Base-by-base conservation (phyloP, 2,797 vertebrate species). In the Hippocampus kuda region DNA sequence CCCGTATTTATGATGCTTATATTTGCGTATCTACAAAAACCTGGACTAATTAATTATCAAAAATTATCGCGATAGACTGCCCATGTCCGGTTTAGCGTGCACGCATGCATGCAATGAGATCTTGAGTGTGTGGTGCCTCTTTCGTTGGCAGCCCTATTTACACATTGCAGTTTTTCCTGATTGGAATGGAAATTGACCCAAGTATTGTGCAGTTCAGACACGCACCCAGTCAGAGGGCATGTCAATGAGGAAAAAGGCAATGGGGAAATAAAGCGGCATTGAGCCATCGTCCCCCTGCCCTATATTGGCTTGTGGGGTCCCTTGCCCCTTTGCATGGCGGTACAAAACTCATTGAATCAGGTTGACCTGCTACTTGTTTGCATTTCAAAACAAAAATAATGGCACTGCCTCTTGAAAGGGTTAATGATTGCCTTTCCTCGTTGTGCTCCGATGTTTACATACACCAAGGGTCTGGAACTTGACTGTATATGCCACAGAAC, bases 171-270 rank as follows among this genome's bases (percentile, higher is more conserved):
- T 78, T 82, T 79, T 79, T 64, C 75, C 80, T 86, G 85, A 88
- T 85, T 83, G 78, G 85, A 87, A 87, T 87, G 81, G 83, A 88
- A 85, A 86, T 82, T 76, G 74, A 88, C 87, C 80, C 11, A 59
- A 64, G 84, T 38, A 76, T 77, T 79, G 79, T 72, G 65, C 65
- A 30, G 24, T 46, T 64, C 30, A 65, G 56, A 69, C 64, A 67
- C 22, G 46, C 53, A 62, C 42, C 56, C 65, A 68, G 26, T 67
- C 59, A 70, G 42, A 81, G 72, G 78, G 76, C 71, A 77, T 81
- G 83, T 81, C 78, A 61, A 74, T 71, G 82, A 30, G 66, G 73
- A 79, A 75, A n/a, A 12, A 24, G 5, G 22, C 53, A 56, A 10
- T 74, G 79, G 83, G 79, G 76, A 80, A 71, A 70, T 79, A 74